Conservation (phyloP, 2,797 vertebrate genomes). For the Hozukius guyotensis region DNA sequence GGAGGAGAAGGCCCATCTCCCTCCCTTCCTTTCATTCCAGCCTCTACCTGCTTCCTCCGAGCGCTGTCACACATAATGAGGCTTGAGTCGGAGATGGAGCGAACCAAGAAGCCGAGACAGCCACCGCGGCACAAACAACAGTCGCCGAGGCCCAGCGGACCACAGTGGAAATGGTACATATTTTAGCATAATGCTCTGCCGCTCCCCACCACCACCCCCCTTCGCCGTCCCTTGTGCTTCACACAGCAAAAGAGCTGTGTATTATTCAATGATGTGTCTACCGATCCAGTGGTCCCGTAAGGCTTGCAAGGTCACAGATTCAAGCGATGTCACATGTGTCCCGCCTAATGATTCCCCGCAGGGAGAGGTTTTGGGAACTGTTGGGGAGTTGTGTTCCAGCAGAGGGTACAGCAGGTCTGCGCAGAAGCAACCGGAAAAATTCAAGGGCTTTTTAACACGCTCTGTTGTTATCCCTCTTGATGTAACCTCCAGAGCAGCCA, state of each 20-base stretch:
- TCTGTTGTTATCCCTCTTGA: constrained; percentile 7
- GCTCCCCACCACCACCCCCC: background rate
- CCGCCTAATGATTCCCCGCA: constrained; percentile 70
- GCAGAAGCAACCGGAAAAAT: constrained; percentile 11
- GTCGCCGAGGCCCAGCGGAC: constrained; percentile 53
- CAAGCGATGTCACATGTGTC: constrained; percentile 76
- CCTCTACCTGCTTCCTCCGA: constrained; percentile 64
- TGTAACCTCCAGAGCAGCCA: background rate
- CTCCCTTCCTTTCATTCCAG: constrained; percentile 51
- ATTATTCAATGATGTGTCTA: constrained; percentile 74
- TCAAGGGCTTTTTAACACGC: constrained; percentile 17
- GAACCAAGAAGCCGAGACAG: constrained; percentile 57
- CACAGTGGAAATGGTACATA: constrained; percentile 69
- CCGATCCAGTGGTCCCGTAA: constrained; percentile 59
- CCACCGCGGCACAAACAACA: constrained; percentile 60
- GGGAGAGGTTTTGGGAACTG: constrained; percentile 48
- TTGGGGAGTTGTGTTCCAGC: constrained; percentile 30
- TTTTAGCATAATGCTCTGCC: constrained; percentile 80
- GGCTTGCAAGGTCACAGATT: constrained; percentile 64
- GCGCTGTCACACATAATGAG: constrained; percentile 82
- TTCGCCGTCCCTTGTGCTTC: constrained; percentile 45
- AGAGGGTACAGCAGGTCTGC: constrained; percentile 5
- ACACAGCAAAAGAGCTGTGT: constrained; percentile 57
- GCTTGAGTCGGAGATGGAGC: constrained; percentile 57
- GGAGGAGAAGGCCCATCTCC: constrained; percentile 59